These are phyloP conservation scores for Meloidogyne chitwoodi DNA, from an alignment of 1,140 invertebrate species.

Conservation along the genomic window DNA sequence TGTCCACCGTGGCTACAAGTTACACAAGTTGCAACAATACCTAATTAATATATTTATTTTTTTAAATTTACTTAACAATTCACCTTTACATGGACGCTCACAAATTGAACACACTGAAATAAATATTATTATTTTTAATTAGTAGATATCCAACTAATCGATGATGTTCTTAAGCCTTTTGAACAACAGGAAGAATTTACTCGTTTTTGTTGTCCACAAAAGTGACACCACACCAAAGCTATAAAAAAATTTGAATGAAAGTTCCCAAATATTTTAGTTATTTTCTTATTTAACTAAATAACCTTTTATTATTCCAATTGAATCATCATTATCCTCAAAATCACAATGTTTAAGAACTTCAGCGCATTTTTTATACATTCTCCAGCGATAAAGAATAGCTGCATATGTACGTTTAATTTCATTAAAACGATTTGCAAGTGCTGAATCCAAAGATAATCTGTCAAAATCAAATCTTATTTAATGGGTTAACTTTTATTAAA, in stretches of 20 bases:
- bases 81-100: slow-evolving; percentile 27
- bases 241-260: not conserved
- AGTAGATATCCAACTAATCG: not conserved
- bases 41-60: not conserved
- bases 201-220: slow-evolving; percentile 13
- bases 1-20: slow-evolving; percentile 29
- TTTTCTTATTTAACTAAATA: not conserved
- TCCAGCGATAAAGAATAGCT: slow-evolving; percentile 27
- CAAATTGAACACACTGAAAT: slow-evolving; percentile 27
- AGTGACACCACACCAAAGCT: slow-evolving; percentile 10
- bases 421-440: slow-evolving; percentile 16
- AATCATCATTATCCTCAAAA: not conserved
- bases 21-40: slow-evolving; percentile 16
- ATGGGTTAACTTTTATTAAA: not conserved
- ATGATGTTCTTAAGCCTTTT: slow-evolving; percentile 17
- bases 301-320: slow-evolving; percentile 10
- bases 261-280: slow-evolving; percentile 6
- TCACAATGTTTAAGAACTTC: slow-evolving; percentile 33
- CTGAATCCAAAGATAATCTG: slow-evolving; percentile 12
- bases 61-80: not conserved
- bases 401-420: slow-evolving; percentile 19
- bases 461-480: not conserved
- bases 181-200: not conserved
- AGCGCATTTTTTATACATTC: slow-evolving; percentile 30
- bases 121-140: not conserved